Conservation (phyloP, 2,888 invertebrate genomes). For the Cylindroiulus punctatus region DNA sequence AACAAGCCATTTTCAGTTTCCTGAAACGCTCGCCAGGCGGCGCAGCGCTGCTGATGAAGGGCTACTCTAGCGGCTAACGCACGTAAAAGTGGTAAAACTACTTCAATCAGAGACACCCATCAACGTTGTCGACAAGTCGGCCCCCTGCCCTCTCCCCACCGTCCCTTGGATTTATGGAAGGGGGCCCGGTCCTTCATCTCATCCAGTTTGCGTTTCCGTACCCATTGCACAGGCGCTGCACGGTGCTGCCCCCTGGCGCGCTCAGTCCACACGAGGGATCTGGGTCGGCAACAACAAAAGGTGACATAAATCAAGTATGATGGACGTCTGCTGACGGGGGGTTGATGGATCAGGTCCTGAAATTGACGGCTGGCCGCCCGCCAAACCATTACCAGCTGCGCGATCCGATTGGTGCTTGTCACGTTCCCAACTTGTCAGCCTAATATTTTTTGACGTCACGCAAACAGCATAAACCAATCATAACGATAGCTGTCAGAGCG, state of each 20-base stretch:
- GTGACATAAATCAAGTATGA: slow-evolving; percentile 58
- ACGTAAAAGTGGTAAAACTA: too few species aligned
- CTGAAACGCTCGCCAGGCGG: too few species aligned
- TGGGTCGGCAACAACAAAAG: slow-evolving; percentile 52
- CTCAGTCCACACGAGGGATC: slow-evolving; percentile 4
- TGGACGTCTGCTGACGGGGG: slow-evolving; percentile 56
- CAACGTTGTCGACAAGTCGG: too few species aligned
- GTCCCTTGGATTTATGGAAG: neutral
- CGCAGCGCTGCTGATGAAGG: too few species aligned
- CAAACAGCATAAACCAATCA: slow-evolving; percentile 56
- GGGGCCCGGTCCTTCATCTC: too few species aligned
- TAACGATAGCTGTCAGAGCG: slow-evolving; percentile 47
- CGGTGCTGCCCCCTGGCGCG: neutral
- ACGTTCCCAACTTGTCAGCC: slow-evolving; percentile 57
- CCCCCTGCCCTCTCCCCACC: neutral
- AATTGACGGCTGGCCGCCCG: slow-evolving; percentile 56
- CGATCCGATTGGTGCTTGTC: slow-evolving; percentile 57
- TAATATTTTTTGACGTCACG: slow-evolving; percentile 57
- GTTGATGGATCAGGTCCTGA: slow-evolving; percentile 55
- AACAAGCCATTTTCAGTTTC: too few species aligned
- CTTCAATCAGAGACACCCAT: too few species aligned
- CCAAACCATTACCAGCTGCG: slow-evolving; percentile 55
- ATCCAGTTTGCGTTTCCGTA: too few species aligned
- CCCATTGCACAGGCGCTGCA: neutral
- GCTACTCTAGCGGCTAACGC: too few species aligned